Percentiles rank a stretch among this genome's conserved stretches.
Conservation (phyloP, 2,888 invertebrate genomes). For the Acleris emargana region DNA sequence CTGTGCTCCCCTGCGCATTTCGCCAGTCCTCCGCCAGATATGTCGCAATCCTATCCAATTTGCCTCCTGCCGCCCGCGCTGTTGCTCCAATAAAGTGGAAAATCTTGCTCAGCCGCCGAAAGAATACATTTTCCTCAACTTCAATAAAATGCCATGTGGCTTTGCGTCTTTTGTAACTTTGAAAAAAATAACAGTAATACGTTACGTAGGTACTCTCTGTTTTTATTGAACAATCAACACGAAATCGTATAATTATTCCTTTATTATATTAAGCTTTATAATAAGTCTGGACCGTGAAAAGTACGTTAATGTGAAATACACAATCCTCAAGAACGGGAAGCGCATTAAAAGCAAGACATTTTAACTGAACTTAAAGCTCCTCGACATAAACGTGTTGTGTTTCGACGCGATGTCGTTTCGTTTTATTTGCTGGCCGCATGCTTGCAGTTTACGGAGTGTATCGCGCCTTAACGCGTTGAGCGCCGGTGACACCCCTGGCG, state of each 20-base stretch:
- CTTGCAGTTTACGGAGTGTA: slow-evolving; percentile 56
- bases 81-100: slow-evolving; percentile 76
- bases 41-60: slow-evolving; percentile 81
- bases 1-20: slow-evolving; percentile 69
- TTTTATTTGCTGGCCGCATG: slow-evolving; percentile 53
- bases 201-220: slow-evolving; percentile 41
- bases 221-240: slow-evolving; percentile 35
- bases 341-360: slow-evolving; percentile 24
- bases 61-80: slow-evolving; percentile 72
- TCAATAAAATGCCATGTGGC: slow-evolving; percentile 56
- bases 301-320: background rate
- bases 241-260: no score
- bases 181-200: slow-evolving; percentile 37
- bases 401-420: slow-evolving; percentile 50
- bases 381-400: slow-evolving; percentile 41
- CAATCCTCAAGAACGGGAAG: slow-evolving; percentile 4
- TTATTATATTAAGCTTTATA: no score
- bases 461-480: slow-evolving; percentile 50
- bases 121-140: slow-evolving; percentile 71
- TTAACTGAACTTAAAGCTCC: slow-evolving; percentile 34
- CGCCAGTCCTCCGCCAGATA: slow-evolving; percentile 73
- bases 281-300: no score
- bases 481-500: background rate
- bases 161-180: slow-evolving; percentile 27
- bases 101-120: slow-evolving; percentile 68